These are phyloP conservation scores for Apostichopus californicus DNA, from an alignment of 35 echinoderm and acorn worm genomes.

Conservation along the genomic window DNA sequence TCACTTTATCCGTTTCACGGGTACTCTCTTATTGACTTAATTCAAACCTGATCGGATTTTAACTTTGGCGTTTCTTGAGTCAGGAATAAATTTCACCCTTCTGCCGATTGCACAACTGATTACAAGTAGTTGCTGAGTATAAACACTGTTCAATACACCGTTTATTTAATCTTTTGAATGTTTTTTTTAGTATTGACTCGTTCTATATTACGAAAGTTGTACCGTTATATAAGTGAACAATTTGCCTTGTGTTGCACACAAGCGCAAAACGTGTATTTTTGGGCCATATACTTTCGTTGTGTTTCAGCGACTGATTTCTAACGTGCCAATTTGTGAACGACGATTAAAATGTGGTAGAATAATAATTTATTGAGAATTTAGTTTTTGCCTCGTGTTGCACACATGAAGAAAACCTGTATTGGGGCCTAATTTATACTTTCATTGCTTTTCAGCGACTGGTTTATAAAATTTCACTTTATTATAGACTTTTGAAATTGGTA, in stretches of 20 bases:
- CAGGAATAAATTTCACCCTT: background rate
- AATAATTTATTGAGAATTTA: too few species aligned
- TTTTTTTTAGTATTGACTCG: background rate
- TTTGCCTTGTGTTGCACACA: background rate
- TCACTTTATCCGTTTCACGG: background rate
- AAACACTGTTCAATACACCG: background rate
- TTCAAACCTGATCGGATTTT: background rate
- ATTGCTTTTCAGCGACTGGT: too few species aligned
- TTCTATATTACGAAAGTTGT: background rate
- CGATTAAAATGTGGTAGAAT: too few species aligned
- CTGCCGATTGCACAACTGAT: background rate
- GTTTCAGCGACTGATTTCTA: too few species aligned
- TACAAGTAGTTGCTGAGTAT: background rate
- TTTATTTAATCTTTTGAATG: background rate
- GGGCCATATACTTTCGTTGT: too few species aligned
- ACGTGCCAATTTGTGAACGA: too few species aligned
- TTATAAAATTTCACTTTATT: too few species aligned
- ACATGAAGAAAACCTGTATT: too few species aligned
- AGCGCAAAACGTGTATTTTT: too few species aligned
- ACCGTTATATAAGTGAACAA: background rate
- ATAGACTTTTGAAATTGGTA: too few species aligned
- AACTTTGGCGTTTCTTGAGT: background rate
- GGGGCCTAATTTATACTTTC: too few species aligned
- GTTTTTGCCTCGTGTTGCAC: too few species aligned
- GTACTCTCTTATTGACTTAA: background rate